Evolutionary conservation across 1,140 invertebrate genomes (phyloP).

Genomic region (Cyclargus thomasi): DNA sequence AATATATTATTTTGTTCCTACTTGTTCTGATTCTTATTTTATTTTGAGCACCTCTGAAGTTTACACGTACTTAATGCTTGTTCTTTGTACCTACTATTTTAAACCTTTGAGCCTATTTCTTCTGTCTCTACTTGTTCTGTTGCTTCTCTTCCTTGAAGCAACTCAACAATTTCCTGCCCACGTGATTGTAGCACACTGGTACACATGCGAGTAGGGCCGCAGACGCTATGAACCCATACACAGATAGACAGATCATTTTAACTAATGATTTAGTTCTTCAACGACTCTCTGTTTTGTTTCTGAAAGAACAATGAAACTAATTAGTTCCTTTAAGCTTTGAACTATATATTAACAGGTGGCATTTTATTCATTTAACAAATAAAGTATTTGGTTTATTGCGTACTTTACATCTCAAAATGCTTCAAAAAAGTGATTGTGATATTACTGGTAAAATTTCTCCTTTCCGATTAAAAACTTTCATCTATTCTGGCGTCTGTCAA

Average conservation of each 20-base stretch:
- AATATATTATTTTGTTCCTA: neutral
- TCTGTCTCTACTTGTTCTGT: neutral
- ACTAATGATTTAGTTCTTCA: neutral
- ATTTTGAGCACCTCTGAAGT: too few relatives aligned
- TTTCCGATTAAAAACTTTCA: too few relatives aligned
- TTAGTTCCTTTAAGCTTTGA: too few relatives aligned
- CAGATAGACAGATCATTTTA: constrained; percentile 65
- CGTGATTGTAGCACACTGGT: constrained; percentile 53
- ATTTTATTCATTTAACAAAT: too few relatives aligned
- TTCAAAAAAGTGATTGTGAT: neutral
- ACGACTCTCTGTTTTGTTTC: neutral
- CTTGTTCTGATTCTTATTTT: neutral
- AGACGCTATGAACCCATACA: constrained; percentile 58
- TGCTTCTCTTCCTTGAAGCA: constrained; percentile 45
- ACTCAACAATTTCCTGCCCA: constrained; percentile 54
- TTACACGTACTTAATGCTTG: neutral
- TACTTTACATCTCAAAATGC: neutral
- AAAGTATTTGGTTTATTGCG: neutral
- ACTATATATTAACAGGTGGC: too few relatives aligned
- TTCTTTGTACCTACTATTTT: neutral
- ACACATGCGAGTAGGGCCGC: constrained; percentile 57
- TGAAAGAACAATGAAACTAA: neutral
- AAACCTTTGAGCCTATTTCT: neutral
- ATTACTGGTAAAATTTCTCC: too few relatives aligned
- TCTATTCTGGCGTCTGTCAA: too few relatives aligned